Evolutionary conservation across 53 echinoderm and acorn worm species (phyloP), one percentile per base, ranked within the genome.

Genomic region (Echinarachnius parma): DNA sequence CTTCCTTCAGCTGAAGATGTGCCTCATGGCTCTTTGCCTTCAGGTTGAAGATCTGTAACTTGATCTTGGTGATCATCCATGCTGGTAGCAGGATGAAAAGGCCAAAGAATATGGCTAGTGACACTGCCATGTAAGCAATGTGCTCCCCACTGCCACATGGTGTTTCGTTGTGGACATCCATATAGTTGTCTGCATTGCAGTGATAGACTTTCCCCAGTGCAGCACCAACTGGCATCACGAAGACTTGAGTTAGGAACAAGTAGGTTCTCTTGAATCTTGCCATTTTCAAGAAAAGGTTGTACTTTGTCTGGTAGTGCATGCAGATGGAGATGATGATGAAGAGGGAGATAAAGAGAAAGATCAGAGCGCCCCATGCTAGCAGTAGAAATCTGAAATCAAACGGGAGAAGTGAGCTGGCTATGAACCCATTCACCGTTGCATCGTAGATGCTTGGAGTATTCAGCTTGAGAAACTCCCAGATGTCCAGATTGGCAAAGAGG

Each of bases 401-500:
- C 1, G 61, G 46, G 8, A 96, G 85, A 21, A 78, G 35, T 1
- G 54, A 31, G 59, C 98, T 96, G 60, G 65, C 76, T 18, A 96
- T 96, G 63, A 91, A 91, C 4, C 81, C 63, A 27, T 88, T 63
- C 36, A 71, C 76, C 1, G 88, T 87, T 4, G 98, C 75, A 31
- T 84, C 63, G 66, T 78, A 85, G 8, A 96, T 82, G 37, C 80
- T 78, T 3, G 87, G 84, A 18, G 79, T 78, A 30, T 80, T 87
- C 65, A 96, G 57, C 80, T 96, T 96, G 22, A 87, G 21, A 53
- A 96, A 84, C 34, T 96, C 98, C 98, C 98, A 96, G 26, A 96
- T 57, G 52, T 96, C 98, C 11, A 91, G 59, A 56, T 96, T 96
- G 48, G 79, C 75, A 55, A 90, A 79, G 68, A 96, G 79, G n/a